A percentile compares a stretch with the other conserved stretches of the same genome.
phyloP scores from a whole-genome alignment of 2,888 invertebrate genomes.

The Margaritifera margaritifera region DNA sequence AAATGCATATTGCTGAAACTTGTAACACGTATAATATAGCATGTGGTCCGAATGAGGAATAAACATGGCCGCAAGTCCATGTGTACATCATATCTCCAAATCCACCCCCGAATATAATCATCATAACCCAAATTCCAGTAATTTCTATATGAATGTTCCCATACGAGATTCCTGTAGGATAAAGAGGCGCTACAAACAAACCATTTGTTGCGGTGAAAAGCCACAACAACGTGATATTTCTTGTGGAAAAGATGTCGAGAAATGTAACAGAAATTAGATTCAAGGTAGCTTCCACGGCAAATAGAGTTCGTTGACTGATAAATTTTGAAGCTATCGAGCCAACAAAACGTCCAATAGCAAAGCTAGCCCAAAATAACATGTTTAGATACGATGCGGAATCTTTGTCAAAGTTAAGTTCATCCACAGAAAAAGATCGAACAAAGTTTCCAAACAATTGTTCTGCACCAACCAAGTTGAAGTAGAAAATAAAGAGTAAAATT shows the following conservation, averaged over 20 bases:
- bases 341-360: slow-evolving; percentile 32
- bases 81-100: slow-evolving; percentile 32
- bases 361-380: slow-evolving; percentile 39
- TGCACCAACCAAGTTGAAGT: slow-evolving; percentile 29
- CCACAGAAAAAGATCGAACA: slow-evolving; percentile 37
- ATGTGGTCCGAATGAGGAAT: slow-evolving; percentile 30
- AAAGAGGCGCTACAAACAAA: slow-evolving; percentile 33
- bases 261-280: slow-evolving; percentile 27
- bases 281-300: slow-evolving; percentile 27
- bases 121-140: slow-evolving; percentile 33
- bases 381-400: slow-evolving; percentile 39
- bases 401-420: slow-evolving; percentile 30
- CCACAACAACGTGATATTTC: slow-evolving; percentile 30
- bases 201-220: slow-evolving; percentile 29
- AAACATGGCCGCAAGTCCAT: slow-evolving; percentile 32
- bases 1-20: slow-evolving; percentile 20
- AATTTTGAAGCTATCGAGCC: slow-evolving; percentile 28
- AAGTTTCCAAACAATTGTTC: slow-evolving; percentile 40
- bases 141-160: slow-evolving; percentile 40
- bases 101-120: slow-evolving; percentile 33
- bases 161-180: slow-evolving; percentile 38
- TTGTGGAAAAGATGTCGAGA: slow-evolving; percentile 28
- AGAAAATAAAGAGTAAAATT: slow-evolving; percentile 21
- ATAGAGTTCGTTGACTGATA: slow-evolving; percentile 27
- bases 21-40: slow-evolving; percentile 34